These are phyloP conservation scores for Agrilus biguttatus DNA, from an alignment of 2,888 invertebrate species.

Conservation along the genomic window DNA sequence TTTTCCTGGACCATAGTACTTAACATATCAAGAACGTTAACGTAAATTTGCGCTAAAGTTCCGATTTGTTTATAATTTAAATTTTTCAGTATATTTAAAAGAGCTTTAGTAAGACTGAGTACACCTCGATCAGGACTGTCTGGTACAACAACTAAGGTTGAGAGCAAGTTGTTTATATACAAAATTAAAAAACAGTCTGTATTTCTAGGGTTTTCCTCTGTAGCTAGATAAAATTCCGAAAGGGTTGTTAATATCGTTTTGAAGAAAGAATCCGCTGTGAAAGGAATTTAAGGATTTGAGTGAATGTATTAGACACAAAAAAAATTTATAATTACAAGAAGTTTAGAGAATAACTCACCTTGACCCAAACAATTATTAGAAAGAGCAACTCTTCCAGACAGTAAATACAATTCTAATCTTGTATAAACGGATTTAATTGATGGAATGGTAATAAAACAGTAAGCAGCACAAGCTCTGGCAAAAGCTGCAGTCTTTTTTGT, in stretches of 20 bases:
- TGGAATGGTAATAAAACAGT: conserved; percentile 93
- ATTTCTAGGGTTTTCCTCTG: conserved; percentile 57
- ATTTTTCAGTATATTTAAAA: conserved; percentile 67
- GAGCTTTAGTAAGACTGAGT: conserved; percentile 62
- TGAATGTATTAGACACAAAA: not conserved
- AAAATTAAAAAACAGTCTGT: conserved; percentile 57
- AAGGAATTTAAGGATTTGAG: too few species aligned
- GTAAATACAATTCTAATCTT: conserved; percentile 70
- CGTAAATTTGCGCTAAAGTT: conserved; percentile 52
- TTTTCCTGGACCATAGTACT: conserved; percentile 66
- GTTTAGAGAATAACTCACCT: conserved; percentile 36
- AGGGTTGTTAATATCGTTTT: conserved; percentile 74
- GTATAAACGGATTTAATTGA: conserved; percentile 70
- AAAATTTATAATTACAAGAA: not conserved
- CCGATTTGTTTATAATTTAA: conserved; percentile 57
- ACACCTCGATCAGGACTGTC: conserved; percentile 83
- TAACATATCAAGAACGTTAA: conserved; percentile 64
- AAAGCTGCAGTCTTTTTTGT: conserved; percentile 71
- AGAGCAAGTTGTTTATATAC: conserved; percentile 63
- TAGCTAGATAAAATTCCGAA: conserved; percentile 57
- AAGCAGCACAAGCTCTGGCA: conserved; percentile 88
- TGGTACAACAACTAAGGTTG: conserved; percentile 71
- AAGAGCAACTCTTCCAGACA: conserved; percentile 79
- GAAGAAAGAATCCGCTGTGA: conserved; percentile 82
- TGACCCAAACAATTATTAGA: conserved; percentile 84